Conservation (phyloP, 2,888 invertebrate genomes). For the Catocala nupta region DNA sequence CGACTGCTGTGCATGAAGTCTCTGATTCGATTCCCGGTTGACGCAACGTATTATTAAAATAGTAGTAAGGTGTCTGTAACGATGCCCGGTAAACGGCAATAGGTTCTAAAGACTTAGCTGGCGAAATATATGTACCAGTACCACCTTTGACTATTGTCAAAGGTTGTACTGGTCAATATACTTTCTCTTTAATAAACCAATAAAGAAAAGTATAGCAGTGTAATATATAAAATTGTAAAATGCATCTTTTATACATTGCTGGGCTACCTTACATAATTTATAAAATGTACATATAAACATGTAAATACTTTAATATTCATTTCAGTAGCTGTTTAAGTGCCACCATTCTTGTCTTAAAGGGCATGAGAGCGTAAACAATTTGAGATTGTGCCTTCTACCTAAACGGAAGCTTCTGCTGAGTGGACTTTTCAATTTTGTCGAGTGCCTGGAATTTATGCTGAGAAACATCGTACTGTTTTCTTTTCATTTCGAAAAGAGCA, state of each 20-base stretch:
- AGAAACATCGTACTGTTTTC: constrained; percentile 73
- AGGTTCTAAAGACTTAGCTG: no score
- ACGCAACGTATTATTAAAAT: no score
- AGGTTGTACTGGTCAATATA: no score
- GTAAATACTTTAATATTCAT: constrained; percentile 54
- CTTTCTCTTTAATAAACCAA: no score
- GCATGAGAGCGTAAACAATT: constrained; percentile 77
- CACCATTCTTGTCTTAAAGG: constrained; percentile 68
- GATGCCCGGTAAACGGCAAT: no score
- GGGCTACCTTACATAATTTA: constrained; percentile 28
- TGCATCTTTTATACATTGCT: constrained; percentile 30
- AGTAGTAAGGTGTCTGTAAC: no score
- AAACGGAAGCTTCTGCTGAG: constrained; percentile 74
- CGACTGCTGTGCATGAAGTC: no score
- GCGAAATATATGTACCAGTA: no score
- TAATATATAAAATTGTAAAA: no score
- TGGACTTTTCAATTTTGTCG: constrained; percentile 84
- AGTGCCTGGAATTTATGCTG: constrained; percentile 79
- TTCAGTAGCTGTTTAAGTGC: constrained; percentile 50
- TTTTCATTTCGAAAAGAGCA: constrained; percentile 81
- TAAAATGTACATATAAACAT: constrained; percentile 42
- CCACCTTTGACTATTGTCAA: no score
- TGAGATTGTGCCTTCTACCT: constrained; percentile 73
- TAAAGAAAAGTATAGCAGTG: no score
- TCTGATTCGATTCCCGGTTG: no score